Evolutionary conservation across 1,140 invertebrate species (phyloP), one percentile per base, ranked within the genome.

Genomic region (Hycleus cichorii): DNA sequence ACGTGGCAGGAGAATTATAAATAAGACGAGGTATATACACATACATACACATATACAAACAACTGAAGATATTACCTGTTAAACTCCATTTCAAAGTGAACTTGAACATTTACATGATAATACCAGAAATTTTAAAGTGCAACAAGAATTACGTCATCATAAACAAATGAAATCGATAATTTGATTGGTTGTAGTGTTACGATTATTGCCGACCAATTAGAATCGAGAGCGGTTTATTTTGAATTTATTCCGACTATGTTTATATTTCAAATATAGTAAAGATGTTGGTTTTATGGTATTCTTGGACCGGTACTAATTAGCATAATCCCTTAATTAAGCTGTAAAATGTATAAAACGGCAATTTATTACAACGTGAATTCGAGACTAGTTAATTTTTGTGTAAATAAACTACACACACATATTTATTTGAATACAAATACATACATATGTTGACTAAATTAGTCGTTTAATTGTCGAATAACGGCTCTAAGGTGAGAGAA

Each of bases 1-100:
- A 62, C 62, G 60, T 68, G 68, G 66, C 68, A 66, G 66, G 62
- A 65, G 66, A 68, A 70, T 70, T 70, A 70, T 70, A 70, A 68
- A 68, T 68, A 68, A 66, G 62, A 61, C 58, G 62, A 63, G 66
- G 40, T 42, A 42, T 10, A 65, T 64, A 65, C 18, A 18, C 18
- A 18, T 18, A 18, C 18, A 18, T 18, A 18, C 18, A 18, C 18
- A 18, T 18, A 18, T 18, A 18, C 18, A 18, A 18, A 18, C 62
- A 53, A 57, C 66, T 47, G 60, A 32, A 64, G 64, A 67, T 67
- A 65, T 63, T 62, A 58, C 63, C 64, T 65, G 65, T 67, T 67
- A 64, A 64, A 38, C 54, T 57, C 46, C 11, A 42, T 39, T 51
- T 48, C 10, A 46, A 62, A 55, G 50, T 5, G 9, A 42, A 42